Conservation (phyloP, 2,113 vertebrate species). For the Ptilonorhynchus violaceus region DNA sequence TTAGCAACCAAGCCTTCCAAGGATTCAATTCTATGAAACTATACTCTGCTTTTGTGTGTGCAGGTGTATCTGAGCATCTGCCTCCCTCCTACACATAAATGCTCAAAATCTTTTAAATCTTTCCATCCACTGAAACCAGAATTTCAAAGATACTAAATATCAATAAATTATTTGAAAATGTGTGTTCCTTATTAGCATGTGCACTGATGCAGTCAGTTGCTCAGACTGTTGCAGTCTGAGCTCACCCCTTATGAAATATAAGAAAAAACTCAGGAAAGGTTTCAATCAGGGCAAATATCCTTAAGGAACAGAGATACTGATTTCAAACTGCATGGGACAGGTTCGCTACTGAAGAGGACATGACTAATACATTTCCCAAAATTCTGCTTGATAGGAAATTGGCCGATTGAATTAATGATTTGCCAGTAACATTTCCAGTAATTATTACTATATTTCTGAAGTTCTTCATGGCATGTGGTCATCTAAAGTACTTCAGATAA, state of each 20-base stretch:
- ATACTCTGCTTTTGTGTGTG: not conserved
- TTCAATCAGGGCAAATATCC: not conserved
- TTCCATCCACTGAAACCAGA: not conserved
- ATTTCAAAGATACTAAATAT: not conserved
- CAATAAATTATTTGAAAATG: not conserved
- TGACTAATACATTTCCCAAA: not conserved
- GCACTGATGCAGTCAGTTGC: not conserved
- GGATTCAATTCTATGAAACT: not conserved
- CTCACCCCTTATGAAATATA: not conserved
- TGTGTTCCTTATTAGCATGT: not conserved
- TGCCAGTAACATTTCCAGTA: not conserved
- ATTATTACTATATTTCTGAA: not conserved
- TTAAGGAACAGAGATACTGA: not conserved
- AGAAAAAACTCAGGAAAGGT: not conserved
- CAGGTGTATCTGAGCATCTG: not conserved
- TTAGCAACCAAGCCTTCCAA: not conserved
- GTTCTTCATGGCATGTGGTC: not conserved
- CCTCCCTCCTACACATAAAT: fast-evolving
- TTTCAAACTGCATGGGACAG: not conserved
- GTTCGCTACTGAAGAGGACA: not conserved
- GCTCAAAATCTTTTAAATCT: not conserved
- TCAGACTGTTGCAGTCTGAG: not conserved
- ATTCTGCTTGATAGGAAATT: not conserved
- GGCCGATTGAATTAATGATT: not conserved
- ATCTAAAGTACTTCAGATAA: not conserved